Conservation (phyloP, 1,140 invertebrate species). For the Sarcophaga peregrina region DNA sequence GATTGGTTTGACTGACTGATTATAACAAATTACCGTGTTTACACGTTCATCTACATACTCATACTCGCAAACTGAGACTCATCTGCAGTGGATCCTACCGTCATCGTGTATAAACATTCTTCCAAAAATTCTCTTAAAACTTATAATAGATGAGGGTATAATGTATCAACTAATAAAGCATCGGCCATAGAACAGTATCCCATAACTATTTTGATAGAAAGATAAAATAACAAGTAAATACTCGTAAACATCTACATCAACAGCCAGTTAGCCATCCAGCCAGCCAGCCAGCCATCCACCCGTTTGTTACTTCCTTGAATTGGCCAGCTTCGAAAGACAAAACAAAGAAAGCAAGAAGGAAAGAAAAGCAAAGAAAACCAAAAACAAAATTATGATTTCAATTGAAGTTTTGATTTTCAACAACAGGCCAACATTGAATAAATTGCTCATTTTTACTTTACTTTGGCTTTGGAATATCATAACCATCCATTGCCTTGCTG, state of each 20-base stretch:
- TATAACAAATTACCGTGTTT: conserved; percentile 37
- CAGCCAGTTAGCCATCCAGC: not conserved
- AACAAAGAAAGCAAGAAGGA: too few relatives aligned
- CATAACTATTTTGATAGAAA: too few relatives aligned
- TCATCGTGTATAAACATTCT: not conserved
- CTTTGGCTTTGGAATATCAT: too few relatives aligned
- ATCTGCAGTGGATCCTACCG: too few relatives aligned
- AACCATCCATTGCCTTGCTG: too few relatives aligned
- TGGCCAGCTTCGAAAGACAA: not conserved
- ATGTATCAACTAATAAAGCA: conserved; percentile 16
- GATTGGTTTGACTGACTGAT: conserved; percentile 26
- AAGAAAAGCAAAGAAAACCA: too few relatives aligned
- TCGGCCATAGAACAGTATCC: too few relatives aligned
- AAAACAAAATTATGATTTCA: conserved; percentile 18
- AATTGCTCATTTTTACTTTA: not conserved
- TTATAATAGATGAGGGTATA: conserved; percentile 13
- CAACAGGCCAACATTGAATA: not conserved
- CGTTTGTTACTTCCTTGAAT: not conserved
- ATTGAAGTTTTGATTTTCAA: not conserved
- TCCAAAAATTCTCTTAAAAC: not conserved
- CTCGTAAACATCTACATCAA: not conserved
- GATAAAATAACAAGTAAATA: not conserved
- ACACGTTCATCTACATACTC: conserved; percentile 33
- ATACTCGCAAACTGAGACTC: too few relatives aligned
- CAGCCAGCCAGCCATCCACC: not conserved